Percentiles rank a stretch among this genome's conserved stretches.
These are phyloP conservation scores for Cichlasoma orientale DNA, from an alignment of 2,797 vertebrate species.

Conservation along the genomic window DNA sequence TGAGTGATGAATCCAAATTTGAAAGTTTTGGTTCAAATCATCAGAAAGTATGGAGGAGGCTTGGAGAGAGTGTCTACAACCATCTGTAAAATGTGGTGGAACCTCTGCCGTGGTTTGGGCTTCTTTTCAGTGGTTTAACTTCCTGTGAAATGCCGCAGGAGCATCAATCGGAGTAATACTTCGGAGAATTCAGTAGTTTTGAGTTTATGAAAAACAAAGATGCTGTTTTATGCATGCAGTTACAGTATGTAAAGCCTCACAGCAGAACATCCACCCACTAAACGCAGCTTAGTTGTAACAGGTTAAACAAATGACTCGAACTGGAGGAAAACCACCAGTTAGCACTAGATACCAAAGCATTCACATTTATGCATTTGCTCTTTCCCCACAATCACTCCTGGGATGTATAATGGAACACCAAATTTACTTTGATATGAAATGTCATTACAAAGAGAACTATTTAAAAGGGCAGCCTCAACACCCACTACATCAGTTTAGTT, in stretches of 20 bases:
- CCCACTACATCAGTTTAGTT: conserved; percentile 32
- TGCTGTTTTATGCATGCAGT: not conserved
- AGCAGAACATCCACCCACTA: not conserved
- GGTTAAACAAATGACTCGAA: not conserved
- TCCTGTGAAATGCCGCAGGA: not conserved
- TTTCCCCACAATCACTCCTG: not conserved
- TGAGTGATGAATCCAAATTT: too few relatives aligned
- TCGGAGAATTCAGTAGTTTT: not conserved
- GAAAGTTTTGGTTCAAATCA: too few relatives aligned
- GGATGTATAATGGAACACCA: conserved; percentile 25
- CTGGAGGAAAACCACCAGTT: not conserved
- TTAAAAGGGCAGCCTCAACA: conserved; percentile 39
- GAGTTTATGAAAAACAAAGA: not conserved
- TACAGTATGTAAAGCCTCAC: not conserved
- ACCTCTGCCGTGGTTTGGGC: too few relatives aligned
- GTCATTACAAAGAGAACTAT: conserved; percentile 41
- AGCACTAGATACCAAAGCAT: not conserved
- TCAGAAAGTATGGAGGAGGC: too few relatives aligned
- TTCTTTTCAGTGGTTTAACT: not conserved
- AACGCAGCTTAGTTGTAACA: not conserved
- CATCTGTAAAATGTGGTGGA: too few relatives aligned
- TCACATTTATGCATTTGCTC: not conserved
- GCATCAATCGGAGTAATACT: not conserved
- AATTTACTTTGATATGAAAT: conserved; percentile 49
- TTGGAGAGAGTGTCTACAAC: too few relatives aligned